Evolutionary conservation across 2,888 invertebrate species (phyloP).

Genomic region (Dimorphilus gyrociliatus): DNA sequence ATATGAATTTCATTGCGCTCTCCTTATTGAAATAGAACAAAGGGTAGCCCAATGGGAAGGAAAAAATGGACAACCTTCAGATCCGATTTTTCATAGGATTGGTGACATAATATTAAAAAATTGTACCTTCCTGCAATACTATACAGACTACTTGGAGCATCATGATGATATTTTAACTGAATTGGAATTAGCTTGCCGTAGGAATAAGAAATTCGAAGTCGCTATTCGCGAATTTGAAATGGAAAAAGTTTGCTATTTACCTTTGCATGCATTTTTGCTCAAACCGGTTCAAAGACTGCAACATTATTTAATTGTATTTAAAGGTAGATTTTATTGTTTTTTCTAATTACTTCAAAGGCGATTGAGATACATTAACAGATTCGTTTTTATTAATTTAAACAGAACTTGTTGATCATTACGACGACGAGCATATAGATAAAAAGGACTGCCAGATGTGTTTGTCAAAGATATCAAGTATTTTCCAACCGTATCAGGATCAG

Average conservation of each 20-base stretch:
- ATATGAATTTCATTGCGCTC: constrained; percentile 60
- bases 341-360: neutral
- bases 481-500: neutral
- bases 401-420: constrained; percentile 55
- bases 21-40: constrained; percentile 61
- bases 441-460: constrained; percentile 39
- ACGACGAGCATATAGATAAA: constrained; percentile 23
- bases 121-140: constrained; percentile 23
- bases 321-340: constrained; percentile 45
- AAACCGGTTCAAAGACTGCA: constrained; percentile 68
- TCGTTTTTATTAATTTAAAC: constrained; percentile 13
- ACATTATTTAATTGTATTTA: constrained; percentile 61
- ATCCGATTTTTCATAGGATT: constrained; percentile 44
- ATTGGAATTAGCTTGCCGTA: constrained; percentile 58
- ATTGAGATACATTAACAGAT: neutral
- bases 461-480: no score
- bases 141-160: constrained; percentile 45
- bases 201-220: constrained; percentile 51
- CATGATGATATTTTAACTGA: constrained; percentile 60
- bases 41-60: constrained; percentile 50
- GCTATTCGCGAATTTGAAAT: constrained; percentile 60
- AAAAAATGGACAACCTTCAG: no score
- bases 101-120: constrained; percentile 55
- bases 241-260: constrained; percentile 65
- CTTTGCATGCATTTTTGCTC: constrained; percentile 60